phyloP scores from a whole-genome alignment of 2,113 vertebrate genomes.

The Silurus glanis region DNA sequence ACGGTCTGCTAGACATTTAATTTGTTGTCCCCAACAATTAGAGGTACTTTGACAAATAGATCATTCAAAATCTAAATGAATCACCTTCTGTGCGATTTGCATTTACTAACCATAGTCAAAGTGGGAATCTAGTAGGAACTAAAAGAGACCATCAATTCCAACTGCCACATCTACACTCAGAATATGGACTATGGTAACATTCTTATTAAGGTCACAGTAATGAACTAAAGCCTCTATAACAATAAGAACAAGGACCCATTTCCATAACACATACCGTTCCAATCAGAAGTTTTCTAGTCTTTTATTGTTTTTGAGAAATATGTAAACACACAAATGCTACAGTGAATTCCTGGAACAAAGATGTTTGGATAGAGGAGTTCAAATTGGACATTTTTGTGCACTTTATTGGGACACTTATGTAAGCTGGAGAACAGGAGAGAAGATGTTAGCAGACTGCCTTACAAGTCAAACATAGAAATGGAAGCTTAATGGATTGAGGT shows the following conservation, averaged over 20 bases:
- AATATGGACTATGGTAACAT: not conserved
- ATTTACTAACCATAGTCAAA: conserved; percentile 32
- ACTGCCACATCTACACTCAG: conserved; percentile 13
- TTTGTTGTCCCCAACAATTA: not conserved
- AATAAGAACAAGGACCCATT: not conserved
- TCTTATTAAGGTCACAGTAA: not conserved
- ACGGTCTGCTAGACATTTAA: not conserved
- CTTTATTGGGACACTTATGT: no score
- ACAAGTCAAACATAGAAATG: no score
- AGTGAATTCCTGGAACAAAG: no score
- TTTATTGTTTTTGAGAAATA: no score
- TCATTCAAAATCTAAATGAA: conserved; percentile 6
- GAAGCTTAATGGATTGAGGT: no score
- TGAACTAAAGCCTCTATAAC: not conserved
- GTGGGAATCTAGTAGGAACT: not conserved
- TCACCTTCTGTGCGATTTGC: not conserved
- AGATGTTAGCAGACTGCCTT: no score
- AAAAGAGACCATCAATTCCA: not conserved
- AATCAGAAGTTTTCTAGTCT: no score
- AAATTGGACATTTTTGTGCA: no score
- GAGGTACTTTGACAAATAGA: not conserved
- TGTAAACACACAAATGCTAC: no score
- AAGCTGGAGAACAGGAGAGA: no score
- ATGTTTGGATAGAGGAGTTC: no score
- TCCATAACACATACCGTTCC: not conserved